Evolutionary conservation across 2,113 vertebrate species (phyloP).

Genomic region (Onychostoma macrolepis): DNA sequence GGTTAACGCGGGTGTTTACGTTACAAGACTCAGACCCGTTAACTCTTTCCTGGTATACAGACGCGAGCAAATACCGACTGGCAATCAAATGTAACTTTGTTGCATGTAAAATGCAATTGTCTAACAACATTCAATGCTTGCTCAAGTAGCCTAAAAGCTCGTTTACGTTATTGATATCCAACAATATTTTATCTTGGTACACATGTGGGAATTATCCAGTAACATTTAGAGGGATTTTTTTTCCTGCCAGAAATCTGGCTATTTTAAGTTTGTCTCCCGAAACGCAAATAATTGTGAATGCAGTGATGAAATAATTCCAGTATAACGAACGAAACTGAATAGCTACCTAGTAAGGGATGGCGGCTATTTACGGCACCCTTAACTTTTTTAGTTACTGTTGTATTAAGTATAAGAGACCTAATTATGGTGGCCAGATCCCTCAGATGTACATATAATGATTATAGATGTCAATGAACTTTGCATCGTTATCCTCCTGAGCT

Average conservation of each 20-base stretch:
- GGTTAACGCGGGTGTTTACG: conserved; percentile 73
- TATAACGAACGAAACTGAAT: not conserved
- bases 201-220: not conserved
- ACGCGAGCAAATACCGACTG: not conserved
- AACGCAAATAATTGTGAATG: not conserved
- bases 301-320: not conserved
- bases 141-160: not conserved
- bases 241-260: not conserved
- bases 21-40: conserved; percentile 55
- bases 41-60: conserved; percentile 63
- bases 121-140: not conserved
- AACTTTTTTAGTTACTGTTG: not conserved
- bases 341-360: not conserved
- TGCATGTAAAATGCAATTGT: not conserved
- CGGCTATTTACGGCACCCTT: not conserved
- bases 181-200: not conserved
- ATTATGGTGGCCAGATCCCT: not conserved
- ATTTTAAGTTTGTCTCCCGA: not conserved
- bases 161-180: not conserved
- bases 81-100: not conserved
- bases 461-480: not conserved
- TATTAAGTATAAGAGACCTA: not conserved
- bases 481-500: not conserved
- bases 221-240: not conserved
- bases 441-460: not conserved